A percentile compares a stretch with the other conserved stretches of the same genome.
These are phyloP conservation scores for Camelus dromedarius DNA, from an alignment of 2,113 vertebrate genomes.

Conservation along the genomic window DNA sequence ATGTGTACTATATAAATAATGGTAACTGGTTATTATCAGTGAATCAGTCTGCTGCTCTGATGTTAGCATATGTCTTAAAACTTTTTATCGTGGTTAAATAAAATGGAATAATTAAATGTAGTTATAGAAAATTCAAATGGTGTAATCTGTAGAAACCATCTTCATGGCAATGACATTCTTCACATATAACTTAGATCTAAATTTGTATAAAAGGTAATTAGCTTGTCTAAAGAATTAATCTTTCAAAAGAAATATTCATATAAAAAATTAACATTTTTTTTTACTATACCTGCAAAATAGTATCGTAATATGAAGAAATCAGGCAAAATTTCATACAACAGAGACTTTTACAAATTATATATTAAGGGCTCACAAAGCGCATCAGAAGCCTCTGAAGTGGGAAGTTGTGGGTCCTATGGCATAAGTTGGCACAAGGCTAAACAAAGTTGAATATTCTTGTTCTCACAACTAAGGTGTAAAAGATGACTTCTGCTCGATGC, in stretches of 20 bases:
- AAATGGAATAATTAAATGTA: conserved; percentile 46
- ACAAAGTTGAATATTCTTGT: conserved; percentile 63
- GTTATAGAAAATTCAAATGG: conserved; percentile 1
- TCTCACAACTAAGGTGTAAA: conserved; percentile 40
- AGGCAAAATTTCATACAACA: background rate
- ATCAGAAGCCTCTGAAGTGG: background rate
- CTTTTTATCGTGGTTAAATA: background rate
- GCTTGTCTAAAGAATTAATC: conserved; percentile 51
- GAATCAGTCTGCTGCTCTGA: background rate
- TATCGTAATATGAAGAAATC: background rate
- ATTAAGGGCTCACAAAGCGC: background rate
- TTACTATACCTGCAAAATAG: background rate
- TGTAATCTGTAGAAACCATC: background rate
- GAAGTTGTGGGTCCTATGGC: background rate
- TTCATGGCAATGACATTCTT: background rate
- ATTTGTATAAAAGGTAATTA: conserved; percentile 44
- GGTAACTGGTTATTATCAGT: background rate
- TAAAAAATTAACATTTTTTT: background rate
- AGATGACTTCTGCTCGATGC: conserved; percentile 38
- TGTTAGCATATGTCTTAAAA: conserved; percentile 25
- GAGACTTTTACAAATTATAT: background rate
- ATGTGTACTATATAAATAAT: background rate
- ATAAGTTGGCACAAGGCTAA: conserved; percentile 22
- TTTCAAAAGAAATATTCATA: conserved; percentile 25
- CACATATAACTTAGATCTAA: conserved; percentile 2